Evolutionary conservation across 2,888 invertebrate species (phyloP).

Genomic region (Sipunculus nudus): DNA sequence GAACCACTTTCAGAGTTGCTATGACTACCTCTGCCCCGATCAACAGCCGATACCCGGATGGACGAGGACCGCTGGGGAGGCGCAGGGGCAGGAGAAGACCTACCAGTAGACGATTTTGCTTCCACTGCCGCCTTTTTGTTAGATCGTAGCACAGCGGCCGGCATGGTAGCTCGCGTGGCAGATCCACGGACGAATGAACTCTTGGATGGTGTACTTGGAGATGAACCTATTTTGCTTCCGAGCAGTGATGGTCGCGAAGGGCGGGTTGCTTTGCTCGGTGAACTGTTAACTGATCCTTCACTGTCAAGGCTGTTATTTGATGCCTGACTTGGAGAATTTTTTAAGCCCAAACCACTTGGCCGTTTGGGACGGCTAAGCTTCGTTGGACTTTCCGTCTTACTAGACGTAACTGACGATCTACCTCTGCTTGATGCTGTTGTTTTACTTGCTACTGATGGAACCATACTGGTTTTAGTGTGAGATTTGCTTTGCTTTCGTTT

Average conservation of each 20-base stretch:
- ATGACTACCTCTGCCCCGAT: not conserved
- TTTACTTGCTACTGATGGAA: no score
- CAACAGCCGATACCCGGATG: slow-evolving; percentile 21
- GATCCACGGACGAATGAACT: slow-evolving; percentile 36
- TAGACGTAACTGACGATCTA: no score
- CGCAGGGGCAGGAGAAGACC: slow-evolving; percentile 21
- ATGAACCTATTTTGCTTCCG: not conserved
- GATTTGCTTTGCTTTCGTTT: no score
- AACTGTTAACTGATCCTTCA: slow-evolving; percentile 20
- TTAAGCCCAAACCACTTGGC: no score
- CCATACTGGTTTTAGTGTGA: no score
- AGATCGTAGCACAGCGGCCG: slow-evolving; percentile 32
- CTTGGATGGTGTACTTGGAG: not conserved
- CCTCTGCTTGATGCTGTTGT: no score
- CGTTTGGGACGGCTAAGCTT: no score
- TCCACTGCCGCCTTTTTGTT: slow-evolving; percentile 30
- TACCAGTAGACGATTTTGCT: not conserved
- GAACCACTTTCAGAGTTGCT: no score
- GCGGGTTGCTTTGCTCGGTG: not conserved
- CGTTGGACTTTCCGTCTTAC: no score
- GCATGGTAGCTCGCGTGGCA: slow-evolving; percentile 33
- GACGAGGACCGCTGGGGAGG: slow-evolving; percentile 39
- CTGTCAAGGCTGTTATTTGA: slow-evolving; percentile 29
- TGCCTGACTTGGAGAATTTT: slow-evolving; percentile 17
- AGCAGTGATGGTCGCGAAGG: not conserved